Conservation (phyloP, 2,113 vertebrate genomes). For the Salvelinus sp. region DNA sequence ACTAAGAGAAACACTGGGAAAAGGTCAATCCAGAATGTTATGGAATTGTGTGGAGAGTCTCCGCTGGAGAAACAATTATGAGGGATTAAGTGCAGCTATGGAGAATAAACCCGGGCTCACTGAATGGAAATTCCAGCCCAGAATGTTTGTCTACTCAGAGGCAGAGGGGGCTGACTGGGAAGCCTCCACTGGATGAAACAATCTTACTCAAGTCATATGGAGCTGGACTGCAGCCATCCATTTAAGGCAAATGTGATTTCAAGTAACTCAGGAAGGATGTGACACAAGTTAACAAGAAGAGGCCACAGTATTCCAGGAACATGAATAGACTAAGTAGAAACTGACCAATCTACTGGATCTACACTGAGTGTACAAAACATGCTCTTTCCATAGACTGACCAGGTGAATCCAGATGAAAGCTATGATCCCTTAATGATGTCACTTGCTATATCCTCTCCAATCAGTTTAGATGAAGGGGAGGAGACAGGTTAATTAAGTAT, state of each 20-base stretch:
- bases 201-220: conserved; percentile 2
- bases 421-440: too few species aligned
- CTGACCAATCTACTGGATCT: background rate
- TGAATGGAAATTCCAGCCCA: conserved; percentile 35
- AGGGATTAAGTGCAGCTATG: conserved; percentile 32
- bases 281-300: background rate
- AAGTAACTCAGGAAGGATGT: conserved; percentile 5
- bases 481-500: too few species aligned
- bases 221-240: background rate
- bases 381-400: too few species aligned
- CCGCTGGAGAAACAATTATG: conserved; percentile 30
- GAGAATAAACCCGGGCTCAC: conserved; percentile 17
- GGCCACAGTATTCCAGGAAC: background rate
- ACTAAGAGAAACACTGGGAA: conserved; percentile 1
- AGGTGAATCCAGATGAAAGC: too few species aligned
- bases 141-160: conserved; percentile 25
- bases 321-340: background rate
- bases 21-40: conserved; percentile 18
- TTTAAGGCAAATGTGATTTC: conserved; percentile 1
- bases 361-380: too few species aligned
- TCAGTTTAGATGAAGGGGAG: too few species aligned
- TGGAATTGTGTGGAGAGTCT: conserved; percentile 27
- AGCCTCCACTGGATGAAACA: conserved; percentile 6
- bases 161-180: background rate
- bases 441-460: too few species aligned